Percentiles rank a stretch among this genome's conserved stretches.
phyloP scores from a whole-genome alignment of 1,140 invertebrate genomes.

The Ganaspis sp. region DNA sequence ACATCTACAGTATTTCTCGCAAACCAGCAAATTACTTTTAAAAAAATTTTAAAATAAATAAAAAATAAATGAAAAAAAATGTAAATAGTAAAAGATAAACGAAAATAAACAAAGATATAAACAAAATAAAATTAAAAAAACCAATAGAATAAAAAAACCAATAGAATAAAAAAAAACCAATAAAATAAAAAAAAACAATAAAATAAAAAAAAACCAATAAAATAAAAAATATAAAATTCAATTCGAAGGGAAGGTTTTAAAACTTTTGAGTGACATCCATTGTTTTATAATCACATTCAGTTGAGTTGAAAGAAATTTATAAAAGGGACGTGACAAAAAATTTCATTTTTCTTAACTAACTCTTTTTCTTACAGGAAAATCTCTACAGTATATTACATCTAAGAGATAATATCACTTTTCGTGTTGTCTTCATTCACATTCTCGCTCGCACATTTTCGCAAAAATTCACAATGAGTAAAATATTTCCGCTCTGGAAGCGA shows the following conservation, averaged over 20 bases:
- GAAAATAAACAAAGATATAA: too few relatives aligned
- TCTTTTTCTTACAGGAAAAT: too few relatives aligned
- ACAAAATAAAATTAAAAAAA: too few relatives aligned
- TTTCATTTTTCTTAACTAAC: not conserved
- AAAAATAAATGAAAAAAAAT: too few relatives aligned
- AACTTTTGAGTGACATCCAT: slow-evolving; percentile 4
- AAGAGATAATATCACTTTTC: slow-evolving; percentile 27
- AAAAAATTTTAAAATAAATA: too few relatives aligned
- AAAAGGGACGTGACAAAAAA: slow-evolving; percentile 4
- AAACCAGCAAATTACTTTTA: too few relatives aligned
- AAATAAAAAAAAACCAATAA: too few relatives aligned
- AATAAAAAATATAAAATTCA: not conserved
- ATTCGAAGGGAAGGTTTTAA: not conserved
- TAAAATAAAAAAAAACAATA: too few relatives aligned
- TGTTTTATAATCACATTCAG: slow-evolving; percentile 10
- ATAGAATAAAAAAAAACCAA: too few relatives aligned
- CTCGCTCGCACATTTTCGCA: not conserved
- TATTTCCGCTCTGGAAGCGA: slow-evolving; percentile 13
- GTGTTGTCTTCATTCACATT: not conserved
- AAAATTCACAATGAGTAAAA: not conserved
- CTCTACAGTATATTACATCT: slow-evolving; percentile 27
- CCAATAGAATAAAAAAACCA: too few relatives aligned
- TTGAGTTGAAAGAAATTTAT: not conserved
- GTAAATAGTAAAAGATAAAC: too few relatives aligned
- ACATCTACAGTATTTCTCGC: not conserved